These are phyloP conservation scores for Helobdella robusta DNA, from an alignment of 2,888 invertebrate genomes.

Conservation along the genomic window DNA sequence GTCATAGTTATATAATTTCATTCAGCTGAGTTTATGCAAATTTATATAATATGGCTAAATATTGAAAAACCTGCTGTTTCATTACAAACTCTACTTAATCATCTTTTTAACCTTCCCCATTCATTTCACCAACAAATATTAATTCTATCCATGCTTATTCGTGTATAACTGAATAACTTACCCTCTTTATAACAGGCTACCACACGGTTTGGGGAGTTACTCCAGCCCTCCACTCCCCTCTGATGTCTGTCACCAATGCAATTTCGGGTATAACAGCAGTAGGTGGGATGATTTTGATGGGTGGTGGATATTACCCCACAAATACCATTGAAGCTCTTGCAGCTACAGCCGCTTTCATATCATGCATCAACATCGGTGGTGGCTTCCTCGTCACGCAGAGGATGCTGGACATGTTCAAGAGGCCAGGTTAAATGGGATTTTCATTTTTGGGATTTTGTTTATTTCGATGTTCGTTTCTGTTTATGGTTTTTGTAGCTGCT, in stretches of 20 bases:
- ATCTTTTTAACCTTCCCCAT: too few relatives aligned
- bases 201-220: slow-evolving; percentile 87
- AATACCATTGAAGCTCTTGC: slow-evolving; percentile 66
- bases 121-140: too few relatives aligned
- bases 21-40: too few relatives aligned
- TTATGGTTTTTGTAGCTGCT: too few relatives aligned
- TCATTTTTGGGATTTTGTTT: not conserved
- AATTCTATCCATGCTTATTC: too few relatives aligned
- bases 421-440: slow-evolving; percentile 44
- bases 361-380: slow-evolving; percentile 79
- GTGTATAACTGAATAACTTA: too few relatives aligned
- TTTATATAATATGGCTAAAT: too few relatives aligned
- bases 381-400: slow-evolving; percentile 80
- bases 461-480: too few relatives aligned
- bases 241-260: slow-evolving; percentile 86
- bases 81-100: too few relatives aligned
- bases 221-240: slow-evolving; percentile 77
- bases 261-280: slow-evolving; percentile 83
- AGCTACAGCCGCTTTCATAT: slow-evolving; percentile 72
- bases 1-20: too few relatives aligned
- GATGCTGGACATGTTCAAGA: slow-evolving; percentile 83
- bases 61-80: too few relatives aligned
- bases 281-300: slow-evolving; percentile 78
- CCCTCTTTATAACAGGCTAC: too few relatives aligned
- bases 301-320: slow-evolving; percentile 64